Evolutionary conservation across 2,797 vertebrate species (phyloP), one percentile per base, ranked within the genome.

Genomic region (Melanotaenia nigrans): DNA sequence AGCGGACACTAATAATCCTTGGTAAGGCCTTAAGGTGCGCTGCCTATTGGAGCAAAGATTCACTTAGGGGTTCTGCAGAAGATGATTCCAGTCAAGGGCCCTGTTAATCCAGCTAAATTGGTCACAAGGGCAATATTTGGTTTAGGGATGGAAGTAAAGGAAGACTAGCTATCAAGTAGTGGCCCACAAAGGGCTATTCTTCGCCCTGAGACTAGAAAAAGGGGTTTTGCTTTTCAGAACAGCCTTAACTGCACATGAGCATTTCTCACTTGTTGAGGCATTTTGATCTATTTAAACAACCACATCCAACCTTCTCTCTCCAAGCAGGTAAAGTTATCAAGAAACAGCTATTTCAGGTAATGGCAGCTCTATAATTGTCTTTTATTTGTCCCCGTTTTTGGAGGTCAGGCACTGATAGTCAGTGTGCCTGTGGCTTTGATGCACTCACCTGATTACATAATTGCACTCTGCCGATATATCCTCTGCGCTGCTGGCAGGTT

Each of bases 21-120:
- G 51, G 73, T 71, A 69, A 74, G 70, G 82, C 78, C 85, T 71
- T 74, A 78, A 89, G 87, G 88, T 87, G 83, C 89, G 85, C 73
- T 68, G 81, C 73, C 68, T 68, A 65, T 42, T 69, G 67, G 65
- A 78, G 68, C 79, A 78, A 49, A 80, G 60, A 87, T 89, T 81
- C 72, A 80, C 65, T 25, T 22, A 35, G 70, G 72, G 73, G 61
- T 75, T 71, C 51, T 22, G 62, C 57, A 12, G 69, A 84, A 73
- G 85, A 65, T 61, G 68, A 82, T 66, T 86, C 81, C 55, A 83
- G 83, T 85, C 77, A 71, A 75, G 70, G 74, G 60, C 78, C 64
- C 61, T 1, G 68, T 60, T 87, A 84, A 85, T 86, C 81, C 73
- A 1, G 6, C 83, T 83, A 68, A 89, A 85, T 74, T 57, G 73